Conservation (phyloP, 2,797 vertebrate genomes). For the Tokudaia muenninki region DNA sequence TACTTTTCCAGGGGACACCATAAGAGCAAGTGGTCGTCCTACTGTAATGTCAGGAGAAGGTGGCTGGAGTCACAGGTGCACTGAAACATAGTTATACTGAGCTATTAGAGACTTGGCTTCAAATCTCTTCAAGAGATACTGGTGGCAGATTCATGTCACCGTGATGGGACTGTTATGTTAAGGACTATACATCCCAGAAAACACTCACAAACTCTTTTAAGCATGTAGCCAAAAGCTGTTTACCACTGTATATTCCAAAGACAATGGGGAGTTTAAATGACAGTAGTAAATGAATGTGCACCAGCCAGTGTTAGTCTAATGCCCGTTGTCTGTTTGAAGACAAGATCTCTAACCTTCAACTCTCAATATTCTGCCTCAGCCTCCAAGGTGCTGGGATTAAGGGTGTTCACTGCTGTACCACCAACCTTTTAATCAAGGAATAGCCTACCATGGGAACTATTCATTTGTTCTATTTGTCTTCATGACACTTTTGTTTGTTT, state of each 20-base stretch:
- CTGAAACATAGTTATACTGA: not conserved
- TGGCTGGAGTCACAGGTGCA: too few relatives aligned
- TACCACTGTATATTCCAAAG: not conserved
- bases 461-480: not conserved
- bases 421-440: not conserved
- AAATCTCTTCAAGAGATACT: not conserved
- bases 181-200: not conserved
- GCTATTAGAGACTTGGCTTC: not conserved
- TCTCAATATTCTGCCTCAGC: not conserved
- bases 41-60: not conserved
- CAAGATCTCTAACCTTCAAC: not conserved
- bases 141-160: not conserved
- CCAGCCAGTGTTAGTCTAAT: not conserved
- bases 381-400: not conserved
- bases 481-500: not conserved
- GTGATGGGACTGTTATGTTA: not conserved
- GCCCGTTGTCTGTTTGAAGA: not conserved
- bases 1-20: not conserved
- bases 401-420: too few relatives aligned
- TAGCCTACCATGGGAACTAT: not conserved
- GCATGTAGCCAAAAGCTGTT: not conserved
- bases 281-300: not conserved
- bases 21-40: not conserved
- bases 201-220: not conserved
- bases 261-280: rapidly evolving